A percentile compares a stretch with the other conserved stretches of the same genome.
phyloP scores from a whole-genome alignment of 2,113 vertebrate genomes.

The Procavia capensis region DNA sequence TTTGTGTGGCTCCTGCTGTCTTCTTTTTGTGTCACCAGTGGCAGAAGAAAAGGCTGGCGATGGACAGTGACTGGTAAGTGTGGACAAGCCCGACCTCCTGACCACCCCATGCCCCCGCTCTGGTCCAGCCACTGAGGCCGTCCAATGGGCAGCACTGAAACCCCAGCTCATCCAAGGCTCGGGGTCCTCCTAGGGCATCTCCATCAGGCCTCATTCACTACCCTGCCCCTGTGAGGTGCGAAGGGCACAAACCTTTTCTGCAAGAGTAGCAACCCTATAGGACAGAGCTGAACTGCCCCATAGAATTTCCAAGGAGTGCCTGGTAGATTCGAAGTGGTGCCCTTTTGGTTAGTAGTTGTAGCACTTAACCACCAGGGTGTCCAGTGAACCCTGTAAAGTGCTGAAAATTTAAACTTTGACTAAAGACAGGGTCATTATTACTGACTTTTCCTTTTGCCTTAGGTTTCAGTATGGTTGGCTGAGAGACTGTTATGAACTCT shows the following conservation, averaged over 20 bases:
- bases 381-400: not conserved
- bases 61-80: conserved; percentile 93
- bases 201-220: not conserved
- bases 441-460: conserved; percentile 13
- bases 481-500: not conserved
- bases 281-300: too few species aligned
- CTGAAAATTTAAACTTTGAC: not conserved
- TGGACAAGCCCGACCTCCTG: not conserved
- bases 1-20: conserved; percentile 89
- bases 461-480: not conserved
- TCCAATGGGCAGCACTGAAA: not conserved
- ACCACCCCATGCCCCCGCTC: not conserved
- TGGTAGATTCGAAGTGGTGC: too few species aligned
- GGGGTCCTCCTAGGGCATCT: not conserved
- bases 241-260: not conserved
- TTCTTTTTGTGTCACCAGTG: conserved; percentile 90
- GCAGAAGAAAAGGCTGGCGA: conserved; percentile 88
- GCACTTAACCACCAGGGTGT: too few species aligned
- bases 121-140: not conserved
- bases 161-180: not conserved
- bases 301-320: too few species aligned
- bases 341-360: too few species aligned
- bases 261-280: too few species aligned
- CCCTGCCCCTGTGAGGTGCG: not conserved
- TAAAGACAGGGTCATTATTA: not conserved